Evolutionary conservation across 1,140 invertebrate species (phyloP).

Genomic region (Ladona fulva): DNA sequence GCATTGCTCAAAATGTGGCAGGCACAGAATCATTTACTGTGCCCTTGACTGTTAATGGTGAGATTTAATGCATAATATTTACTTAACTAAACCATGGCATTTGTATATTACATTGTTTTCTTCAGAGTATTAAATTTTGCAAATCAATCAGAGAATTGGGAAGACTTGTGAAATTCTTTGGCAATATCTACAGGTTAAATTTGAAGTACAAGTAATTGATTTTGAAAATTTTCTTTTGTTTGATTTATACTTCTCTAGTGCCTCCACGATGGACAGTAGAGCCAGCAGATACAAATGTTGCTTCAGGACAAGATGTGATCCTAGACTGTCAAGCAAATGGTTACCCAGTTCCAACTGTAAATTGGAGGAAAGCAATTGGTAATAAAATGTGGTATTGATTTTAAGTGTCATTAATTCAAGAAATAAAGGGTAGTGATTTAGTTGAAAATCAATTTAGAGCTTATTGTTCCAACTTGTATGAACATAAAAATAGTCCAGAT

Average conservation of each 20-base stretch:
- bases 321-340: conserved; percentile 86
- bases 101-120: not conserved
- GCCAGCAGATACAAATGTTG: conserved; percentile 75
- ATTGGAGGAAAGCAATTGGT: conserved; percentile 77
- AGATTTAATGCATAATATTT: conserved; percentile 21
- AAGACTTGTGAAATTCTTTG: no score
- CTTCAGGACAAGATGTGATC: conserved; percentile 70
- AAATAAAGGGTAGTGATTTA: no score
- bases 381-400: conserved; percentile 22
- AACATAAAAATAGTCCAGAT: no score
- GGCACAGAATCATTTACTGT: conserved; percentile 64
- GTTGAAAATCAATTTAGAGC: no score
- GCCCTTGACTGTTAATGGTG: conserved; percentile 73
- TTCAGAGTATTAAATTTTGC: no score
- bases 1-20: conserved; percentile 74
- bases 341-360: conserved; percentile 76
- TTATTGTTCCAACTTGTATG: no score
- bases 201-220: no score
- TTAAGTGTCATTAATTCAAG: no score
- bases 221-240: not conserved
- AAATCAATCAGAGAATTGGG: no score
- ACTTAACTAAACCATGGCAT: not conserved
- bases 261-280: conserved; percentile 86
- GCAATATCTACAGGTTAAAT: no score
- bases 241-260: conserved; percentile 47